Conservation (phyloP, 2,888 invertebrate species). For the Clistopyga incitator region DNA sequence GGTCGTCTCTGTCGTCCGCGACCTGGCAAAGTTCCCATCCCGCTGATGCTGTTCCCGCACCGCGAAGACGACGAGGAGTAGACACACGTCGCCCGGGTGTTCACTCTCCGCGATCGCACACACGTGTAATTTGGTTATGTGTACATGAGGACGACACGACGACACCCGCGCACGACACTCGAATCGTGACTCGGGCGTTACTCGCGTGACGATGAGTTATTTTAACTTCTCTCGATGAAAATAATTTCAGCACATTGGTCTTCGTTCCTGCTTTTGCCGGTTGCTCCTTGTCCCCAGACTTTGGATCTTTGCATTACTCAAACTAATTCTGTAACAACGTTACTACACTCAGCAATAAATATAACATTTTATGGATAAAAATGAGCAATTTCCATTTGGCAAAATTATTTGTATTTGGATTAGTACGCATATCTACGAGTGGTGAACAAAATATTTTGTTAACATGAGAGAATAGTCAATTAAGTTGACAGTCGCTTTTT, state of each 20-base stretch:
- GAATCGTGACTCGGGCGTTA: conserved; percentile 63
- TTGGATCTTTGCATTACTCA: conserved; percentile 19
- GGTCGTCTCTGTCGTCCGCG: conserved; percentile 59
- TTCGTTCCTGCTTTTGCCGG: conserved; percentile 5
- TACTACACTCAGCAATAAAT: neutral
- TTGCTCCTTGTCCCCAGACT: conserved; percentile 25
- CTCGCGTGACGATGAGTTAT: conserved; percentile 63
- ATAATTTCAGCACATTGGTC: conserved; percentile 62
- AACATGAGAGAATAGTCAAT: too few species aligned
- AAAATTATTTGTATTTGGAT: too few species aligned
- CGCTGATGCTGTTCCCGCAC: conserved; percentile 31
- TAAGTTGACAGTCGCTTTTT: too few species aligned
- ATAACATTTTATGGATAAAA: neutral
- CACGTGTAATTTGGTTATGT: neutral
- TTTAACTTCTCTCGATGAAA: conserved; percentile 58
- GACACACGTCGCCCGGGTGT: conserved; percentile 34
- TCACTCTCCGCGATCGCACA: conserved; percentile 26
- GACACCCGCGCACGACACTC: conserved; percentile 53
- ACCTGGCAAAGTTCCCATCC: conserved; percentile 67
- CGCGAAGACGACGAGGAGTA: conserved; percentile 29
- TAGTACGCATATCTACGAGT: too few species aligned
- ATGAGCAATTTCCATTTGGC: neutral
- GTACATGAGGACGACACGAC: conserved; percentile 6
- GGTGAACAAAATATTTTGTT: too few species aligned
- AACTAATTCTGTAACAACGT: conserved; percentile 28